Base-by-base conservation (phyloP, 2,113 vertebrate genomes). In the Paracanthobrama guichenoti region DNA sequence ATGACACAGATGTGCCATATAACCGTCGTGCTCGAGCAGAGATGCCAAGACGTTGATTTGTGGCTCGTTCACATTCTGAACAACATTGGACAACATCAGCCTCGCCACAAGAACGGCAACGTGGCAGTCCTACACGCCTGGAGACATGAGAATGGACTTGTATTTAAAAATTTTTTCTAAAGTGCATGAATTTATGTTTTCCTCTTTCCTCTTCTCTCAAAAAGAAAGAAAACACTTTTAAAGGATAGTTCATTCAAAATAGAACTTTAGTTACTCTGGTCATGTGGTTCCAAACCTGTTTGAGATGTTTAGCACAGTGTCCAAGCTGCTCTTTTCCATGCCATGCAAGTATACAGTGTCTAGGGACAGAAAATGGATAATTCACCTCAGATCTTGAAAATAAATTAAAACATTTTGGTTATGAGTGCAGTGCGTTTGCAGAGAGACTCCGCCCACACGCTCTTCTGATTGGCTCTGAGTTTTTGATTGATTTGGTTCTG, bases 71-170 rank as follows among this genome's bases (percentile, higher is more conserved):
- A 26, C 31, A 74, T 62, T 59, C 53, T 35, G 55, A 79, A 74
- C 48, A 79, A 73, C 53, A 35, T 59, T 44, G 31, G 50, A 59
- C 77, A 71, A 74, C 80, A 88, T 72, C 64, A 81, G 60, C 60
- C 48, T 75, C 26, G 39, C 82, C 60, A 48, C 31, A 73, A 53
- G 62, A 42, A 35, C 28, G 85, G 78, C 78, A 79, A 84, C 87
- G 79, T 88, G 85, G 85, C 85, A 77, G 62, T 9, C 9, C 26
- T 72, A 24, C 50, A 57, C 2, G 4, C 14, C 10, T 14, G 12
- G 53, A 55, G 53, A 55, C 53, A 55, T 8, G 53, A 55, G 53
- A 8, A 20, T 8, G 2, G 18, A 69, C 35, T 42, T 18, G 18
- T 69, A 10, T 69, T 69, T 69, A 11, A 39, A 67, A 35, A 3